phyloP scores from a whole-genome alignment of 1,140 invertebrate genomes.

The Cepaea nemoralis region DNA sequence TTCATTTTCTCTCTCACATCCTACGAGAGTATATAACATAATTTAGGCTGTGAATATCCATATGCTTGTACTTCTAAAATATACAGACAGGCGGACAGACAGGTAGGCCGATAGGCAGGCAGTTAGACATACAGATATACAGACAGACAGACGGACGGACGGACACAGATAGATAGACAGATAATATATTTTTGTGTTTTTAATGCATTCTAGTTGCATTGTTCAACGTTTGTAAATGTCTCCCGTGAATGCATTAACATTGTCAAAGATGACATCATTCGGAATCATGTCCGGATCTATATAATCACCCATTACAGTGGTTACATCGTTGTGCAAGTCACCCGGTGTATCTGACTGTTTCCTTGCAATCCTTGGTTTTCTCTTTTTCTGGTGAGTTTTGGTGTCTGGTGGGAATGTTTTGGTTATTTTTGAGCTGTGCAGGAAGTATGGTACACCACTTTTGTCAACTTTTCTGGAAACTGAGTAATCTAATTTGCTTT shows the following conservation, averaged over 20 bases:
- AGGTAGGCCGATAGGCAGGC: too few species aligned
- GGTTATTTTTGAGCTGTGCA: not conserved
- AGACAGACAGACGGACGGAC: too few species aligned
- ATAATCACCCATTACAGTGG: not conserved
- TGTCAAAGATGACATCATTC: not conserved
- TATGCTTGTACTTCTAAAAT: too few species aligned
- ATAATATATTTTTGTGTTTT: too few species aligned
- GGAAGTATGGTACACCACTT: constrained; percentile 5
- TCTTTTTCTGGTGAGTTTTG: not conserved
- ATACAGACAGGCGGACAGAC: too few species aligned
- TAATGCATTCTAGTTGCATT: too few species aligned
- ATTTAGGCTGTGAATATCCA: too few species aligned
- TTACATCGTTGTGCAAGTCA: not conserved
- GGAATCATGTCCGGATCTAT: not conserved
- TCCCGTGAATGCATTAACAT: not conserved
- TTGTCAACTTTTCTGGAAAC: constrained; percentile 11
- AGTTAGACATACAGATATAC: too few species aligned
- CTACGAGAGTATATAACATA: too few species aligned
- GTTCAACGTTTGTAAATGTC: too few species aligned
- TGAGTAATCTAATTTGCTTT: not conserved
- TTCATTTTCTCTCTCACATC: too few species aligned
- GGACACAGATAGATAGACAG: too few species aligned
- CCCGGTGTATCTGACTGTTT: not conserved
- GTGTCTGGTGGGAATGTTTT: not conserved
- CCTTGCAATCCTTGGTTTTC: not conserved